phyloP scores from a whole-genome alignment of 2,113 vertebrate species.

The Dissostichus mawsoni region DNA sequence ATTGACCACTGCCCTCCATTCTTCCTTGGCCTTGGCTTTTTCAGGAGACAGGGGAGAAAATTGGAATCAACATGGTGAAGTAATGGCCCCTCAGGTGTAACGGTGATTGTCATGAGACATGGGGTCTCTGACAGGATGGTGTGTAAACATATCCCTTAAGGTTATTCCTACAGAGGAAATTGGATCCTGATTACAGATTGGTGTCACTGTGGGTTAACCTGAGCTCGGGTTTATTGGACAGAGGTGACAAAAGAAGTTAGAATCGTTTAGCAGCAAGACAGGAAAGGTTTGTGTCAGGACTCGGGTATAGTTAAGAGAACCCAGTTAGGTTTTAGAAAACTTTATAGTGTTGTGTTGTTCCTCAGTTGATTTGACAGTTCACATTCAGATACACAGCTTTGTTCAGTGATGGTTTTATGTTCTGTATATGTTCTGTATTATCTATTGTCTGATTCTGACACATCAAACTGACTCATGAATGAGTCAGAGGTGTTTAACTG shows the following conservation, averaged over 20 bases:
- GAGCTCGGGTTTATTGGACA: constrained; percentile 50
- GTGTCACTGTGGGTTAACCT: constrained; percentile 57
- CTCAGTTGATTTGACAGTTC: neutral
- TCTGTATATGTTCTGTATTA: neutral
- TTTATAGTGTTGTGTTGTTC: neutral
- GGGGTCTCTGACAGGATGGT: constrained; percentile 24
- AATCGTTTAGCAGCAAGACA: neutral
- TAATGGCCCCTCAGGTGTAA: neutral
- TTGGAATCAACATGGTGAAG: neutral
- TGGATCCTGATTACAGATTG: constrained; percentile 67
- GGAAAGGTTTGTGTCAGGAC: neutral
- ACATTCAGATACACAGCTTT: neutral
- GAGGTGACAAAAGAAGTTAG: constrained; percentile 7
- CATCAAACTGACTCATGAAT: constrained; percentile 28
- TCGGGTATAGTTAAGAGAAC: neutral
- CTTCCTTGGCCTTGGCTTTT: neutral
- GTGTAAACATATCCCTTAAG: constrained; percentile 42
- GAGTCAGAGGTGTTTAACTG: constrained; percentile 25
- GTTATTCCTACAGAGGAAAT: constrained; percentile 72
- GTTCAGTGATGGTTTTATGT: neutral
- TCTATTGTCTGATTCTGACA: constrained; percentile 10
- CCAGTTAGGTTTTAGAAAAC: neutral
- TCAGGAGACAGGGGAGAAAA: neutral
- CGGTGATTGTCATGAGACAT: constrained; percentile 11
- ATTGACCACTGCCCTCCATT: neutral